phyloP scores from a whole-genome alignment of 2,113 vertebrate genomes.

The Puntigrus tetrazona region DNA sequence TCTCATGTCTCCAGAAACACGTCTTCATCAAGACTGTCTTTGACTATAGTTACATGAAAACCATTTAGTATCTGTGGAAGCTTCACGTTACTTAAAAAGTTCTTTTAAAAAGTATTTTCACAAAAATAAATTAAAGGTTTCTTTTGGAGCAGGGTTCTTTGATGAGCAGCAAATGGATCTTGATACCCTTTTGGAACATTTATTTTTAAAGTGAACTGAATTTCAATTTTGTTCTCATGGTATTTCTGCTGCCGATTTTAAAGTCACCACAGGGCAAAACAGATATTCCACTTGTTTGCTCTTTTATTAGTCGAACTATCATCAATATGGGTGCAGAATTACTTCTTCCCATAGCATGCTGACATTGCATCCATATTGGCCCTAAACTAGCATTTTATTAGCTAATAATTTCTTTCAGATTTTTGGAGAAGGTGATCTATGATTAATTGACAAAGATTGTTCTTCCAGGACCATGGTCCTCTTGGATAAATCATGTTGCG shows the following conservation, averaged over 20 bases:
- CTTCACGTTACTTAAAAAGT: background rate
- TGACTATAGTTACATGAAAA: background rate
- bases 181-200: background rate
- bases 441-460: background rate
- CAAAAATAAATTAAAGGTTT: background rate
- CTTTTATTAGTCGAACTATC: background rate
- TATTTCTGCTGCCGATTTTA: background rate
- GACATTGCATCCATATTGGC: background rate
- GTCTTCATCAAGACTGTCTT: background rate
- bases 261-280: background rate
- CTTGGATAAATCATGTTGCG: background rate
- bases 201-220: background rate
- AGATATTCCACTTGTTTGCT: background rate
- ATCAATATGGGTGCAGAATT: background rate
- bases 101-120: background rate
- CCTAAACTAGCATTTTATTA: background rate
- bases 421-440: background rate
- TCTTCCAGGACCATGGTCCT: background rate
- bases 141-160: background rate
- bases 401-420: background rate
- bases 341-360: background rate
- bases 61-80: background rate
- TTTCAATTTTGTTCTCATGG: background rate
- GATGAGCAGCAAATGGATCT: background rate
- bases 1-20: background rate